phyloP scores from a whole-genome alignment of 2,888 invertebrate species.

The Acanthacorydalis orientalis region DNA sequence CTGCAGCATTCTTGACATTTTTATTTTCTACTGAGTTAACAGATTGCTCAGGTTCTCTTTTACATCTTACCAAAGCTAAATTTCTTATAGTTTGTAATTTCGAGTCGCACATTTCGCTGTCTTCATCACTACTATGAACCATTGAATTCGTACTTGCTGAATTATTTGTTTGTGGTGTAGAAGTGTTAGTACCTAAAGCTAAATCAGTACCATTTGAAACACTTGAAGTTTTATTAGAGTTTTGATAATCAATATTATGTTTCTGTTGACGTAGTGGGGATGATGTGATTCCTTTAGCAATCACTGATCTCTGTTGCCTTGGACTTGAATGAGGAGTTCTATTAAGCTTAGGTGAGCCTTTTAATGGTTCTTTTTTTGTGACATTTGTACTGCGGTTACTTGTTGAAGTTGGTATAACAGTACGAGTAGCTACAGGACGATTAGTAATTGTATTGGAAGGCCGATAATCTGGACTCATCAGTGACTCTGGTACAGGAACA shows the following conservation, averaged over 20 bases:
- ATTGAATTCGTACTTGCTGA: slow-evolving; percentile 9
- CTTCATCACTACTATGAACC: slow-evolving; percentile 37
- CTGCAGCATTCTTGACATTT: slow-evolving; percentile 28
- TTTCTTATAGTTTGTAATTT: slow-evolving; percentile 48
- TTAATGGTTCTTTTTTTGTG: not conserved
- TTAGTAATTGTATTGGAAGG: slow-evolving; percentile 14
- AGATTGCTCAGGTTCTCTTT: slow-evolving; percentile 19
- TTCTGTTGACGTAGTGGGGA: slow-evolving; percentile 17
- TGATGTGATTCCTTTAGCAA: slow-evolving; percentile 12
- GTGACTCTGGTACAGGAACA: slow-evolving; percentile 73
- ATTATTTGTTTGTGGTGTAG: not conserved
- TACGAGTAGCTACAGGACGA: slow-evolving; percentile 10
- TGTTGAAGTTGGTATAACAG: slow-evolving; percentile 11
- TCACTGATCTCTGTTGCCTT: slow-evolving; percentile 11
- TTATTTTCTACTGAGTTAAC: slow-evolving; percentile 9
- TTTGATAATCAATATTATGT: not conserved
- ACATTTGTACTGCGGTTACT: not conserved
- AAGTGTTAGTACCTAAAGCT: not conserved
- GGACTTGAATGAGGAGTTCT: slow-evolving; percentile 10
- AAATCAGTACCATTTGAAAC: not conserved
- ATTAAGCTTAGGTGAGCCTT: slow-evolving; percentile 15
- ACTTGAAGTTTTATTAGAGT: not conserved
- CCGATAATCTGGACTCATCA: slow-evolving; percentile 69
- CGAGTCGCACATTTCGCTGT: slow-evolving; percentile 47
- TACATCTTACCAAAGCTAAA: slow-evolving; percentile 30